Evolutionary conservation across 2,888 invertebrate genomes (phyloP).

Genomic region (Stenotaenia linearis): DNA sequence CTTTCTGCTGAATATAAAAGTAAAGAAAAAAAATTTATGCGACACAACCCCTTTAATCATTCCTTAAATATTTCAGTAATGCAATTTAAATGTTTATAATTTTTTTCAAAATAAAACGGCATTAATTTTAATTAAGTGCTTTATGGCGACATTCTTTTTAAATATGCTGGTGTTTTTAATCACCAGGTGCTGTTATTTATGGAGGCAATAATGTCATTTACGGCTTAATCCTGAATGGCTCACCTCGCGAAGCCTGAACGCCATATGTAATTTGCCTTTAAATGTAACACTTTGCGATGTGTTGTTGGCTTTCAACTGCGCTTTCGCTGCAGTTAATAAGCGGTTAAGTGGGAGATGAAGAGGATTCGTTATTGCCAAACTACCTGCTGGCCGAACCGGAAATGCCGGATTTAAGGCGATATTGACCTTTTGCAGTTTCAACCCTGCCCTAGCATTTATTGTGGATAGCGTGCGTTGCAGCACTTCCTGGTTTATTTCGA

Average conservation of each 20-base stretch:
- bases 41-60: no score
- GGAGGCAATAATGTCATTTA: background rate
- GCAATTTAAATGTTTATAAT: background rate
- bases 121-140: background rate
- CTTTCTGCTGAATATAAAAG: no score
- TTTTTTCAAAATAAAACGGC: background rate
- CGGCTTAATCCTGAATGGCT: background rate
- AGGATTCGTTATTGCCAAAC: background rate
- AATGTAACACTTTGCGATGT: background rate
- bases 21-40: no score
- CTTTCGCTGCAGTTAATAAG: background rate
- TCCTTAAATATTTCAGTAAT: no score
- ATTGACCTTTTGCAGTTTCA: background rate
- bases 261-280: background rate
- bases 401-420: background rate
- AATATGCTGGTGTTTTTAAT: background rate
- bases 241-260: background rate
- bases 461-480: background rate
- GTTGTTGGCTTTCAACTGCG: background rate
- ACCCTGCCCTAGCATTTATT: background rate
- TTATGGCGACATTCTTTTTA: background rate
- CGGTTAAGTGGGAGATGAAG: background rate
- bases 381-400: background rate
- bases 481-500: background rate
- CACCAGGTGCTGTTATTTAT: background rate